Conservation (phyloP, 1,140 invertebrate species). For the Drosophila sproati region DNA sequence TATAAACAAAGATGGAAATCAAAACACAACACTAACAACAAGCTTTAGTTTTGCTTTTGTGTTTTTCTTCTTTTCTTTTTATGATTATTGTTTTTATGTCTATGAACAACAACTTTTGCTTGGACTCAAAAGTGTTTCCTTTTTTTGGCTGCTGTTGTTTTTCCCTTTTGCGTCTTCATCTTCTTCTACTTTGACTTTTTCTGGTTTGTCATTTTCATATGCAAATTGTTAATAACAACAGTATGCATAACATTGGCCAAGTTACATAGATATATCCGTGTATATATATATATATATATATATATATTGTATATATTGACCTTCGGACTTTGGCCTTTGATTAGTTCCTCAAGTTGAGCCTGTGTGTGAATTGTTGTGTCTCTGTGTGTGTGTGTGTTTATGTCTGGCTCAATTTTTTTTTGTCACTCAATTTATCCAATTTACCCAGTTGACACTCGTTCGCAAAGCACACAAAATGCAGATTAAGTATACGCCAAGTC, state of each 20-base stretch:
- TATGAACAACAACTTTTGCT: background rate
- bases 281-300: slow-evolving; percentile 7
- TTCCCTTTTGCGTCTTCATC: background rate
- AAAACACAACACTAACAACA: too few species aligned
- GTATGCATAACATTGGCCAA: slow-evolving; percentile 32
- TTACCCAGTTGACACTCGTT: background rate
- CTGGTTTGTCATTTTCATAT: slow-evolving; percentile 38
- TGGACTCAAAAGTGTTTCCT: too few species aligned
- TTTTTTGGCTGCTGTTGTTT: background rate
- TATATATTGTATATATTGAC: background rate
- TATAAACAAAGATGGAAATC: too few species aligned
- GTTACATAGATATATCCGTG: background rate
- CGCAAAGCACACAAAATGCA: background rate
- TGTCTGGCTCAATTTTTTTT: too few species aligned
- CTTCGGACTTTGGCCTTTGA: background rate
- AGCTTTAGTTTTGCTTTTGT: too few species aligned
- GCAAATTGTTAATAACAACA: slow-evolving; percentile 48
- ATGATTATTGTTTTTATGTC: too few species aligned
- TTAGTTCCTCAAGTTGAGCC: background rate
- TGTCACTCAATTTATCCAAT: slow-evolving; percentile 1
- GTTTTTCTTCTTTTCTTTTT: too few species aligned
- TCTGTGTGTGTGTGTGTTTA: background rate
- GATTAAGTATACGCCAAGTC: slow-evolving; percentile 27
- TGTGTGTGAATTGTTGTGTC: background rate
- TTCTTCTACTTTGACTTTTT: background rate